A percentile compares a stretch with the other conserved stretches of the same genome.
Evolutionary conservation across 2,797 vertebrate genomes (phyloP).

Genomic region (Danio jaintianensis): DNA sequence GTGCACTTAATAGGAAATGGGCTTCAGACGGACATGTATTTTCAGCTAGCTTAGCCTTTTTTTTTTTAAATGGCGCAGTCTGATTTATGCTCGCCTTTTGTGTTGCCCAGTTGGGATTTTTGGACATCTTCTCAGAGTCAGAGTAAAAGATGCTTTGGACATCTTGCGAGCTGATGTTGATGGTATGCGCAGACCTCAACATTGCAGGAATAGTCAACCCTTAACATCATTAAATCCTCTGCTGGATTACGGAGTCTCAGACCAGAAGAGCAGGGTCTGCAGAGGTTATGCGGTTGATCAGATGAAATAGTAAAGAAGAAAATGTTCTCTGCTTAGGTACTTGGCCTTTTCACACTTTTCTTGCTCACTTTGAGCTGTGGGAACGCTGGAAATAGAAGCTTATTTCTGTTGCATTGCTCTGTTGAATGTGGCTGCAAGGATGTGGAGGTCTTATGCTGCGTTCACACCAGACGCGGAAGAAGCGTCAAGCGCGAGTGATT

Average conservation of each 20-base stretch:
- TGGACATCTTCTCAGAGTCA: constrained; percentile 11
- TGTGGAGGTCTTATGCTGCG: not conserved
- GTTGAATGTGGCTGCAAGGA: not conserved
- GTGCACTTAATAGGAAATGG: constrained; percentile 44
- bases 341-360: constrained; percentile 26
- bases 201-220: constrained; percentile 11
- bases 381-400: constrained; percentile 32
- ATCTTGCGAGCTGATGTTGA: constrained; percentile 19
- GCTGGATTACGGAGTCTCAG: not conserved
- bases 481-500: too few relatives aligned
- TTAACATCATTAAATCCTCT: constrained; percentile 37
- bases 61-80: not conserved
- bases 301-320: constrained; percentile 31
- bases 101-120: constrained; percentile 10
- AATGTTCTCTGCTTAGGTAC: constrained; percentile 15
- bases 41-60: constrained; percentile 21
- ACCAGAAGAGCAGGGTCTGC: not conserved
- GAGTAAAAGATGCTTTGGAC: constrained; percentile 25
- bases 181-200: not conserved
- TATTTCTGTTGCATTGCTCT: not conserved
- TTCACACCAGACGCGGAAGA: too few relatives aligned
- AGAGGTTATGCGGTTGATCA: constrained; percentile 9
- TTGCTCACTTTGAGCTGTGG: constrained; percentile 14
- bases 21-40: constrained; percentile 24
- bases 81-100: constrained; percentile 6